Conservation (phyloP, 2,797 vertebrate genomes). For the Stomatorhinus walkeri region DNA sequence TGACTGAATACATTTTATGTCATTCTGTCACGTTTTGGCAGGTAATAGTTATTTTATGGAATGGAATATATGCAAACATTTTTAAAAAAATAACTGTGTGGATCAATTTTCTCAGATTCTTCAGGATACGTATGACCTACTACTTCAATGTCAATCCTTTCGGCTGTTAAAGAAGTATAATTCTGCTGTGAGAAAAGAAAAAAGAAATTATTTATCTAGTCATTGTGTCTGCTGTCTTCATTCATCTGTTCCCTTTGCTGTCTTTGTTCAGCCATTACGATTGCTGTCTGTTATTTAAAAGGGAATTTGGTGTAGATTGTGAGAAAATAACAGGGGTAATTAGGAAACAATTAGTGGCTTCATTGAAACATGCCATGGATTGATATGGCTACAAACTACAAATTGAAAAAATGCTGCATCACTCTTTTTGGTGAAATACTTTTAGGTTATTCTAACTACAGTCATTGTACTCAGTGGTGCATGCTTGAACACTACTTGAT, state of each 20-base stretch:
- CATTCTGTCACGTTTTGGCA: neutral
- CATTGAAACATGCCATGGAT: conserved; percentile 1
- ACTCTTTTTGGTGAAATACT: neutral
- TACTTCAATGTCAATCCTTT: conserved; percentile 65
- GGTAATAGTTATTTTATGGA: conserved; percentile 44
- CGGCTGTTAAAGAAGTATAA: conserved; percentile 38
- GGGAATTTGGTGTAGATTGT: neutral
- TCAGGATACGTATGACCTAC: conserved; percentile 59
- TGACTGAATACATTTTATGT: neutral
- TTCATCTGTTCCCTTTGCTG: neutral
- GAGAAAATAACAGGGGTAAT: conserved; percentile 5
- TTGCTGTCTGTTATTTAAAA: neutral
- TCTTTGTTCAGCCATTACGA: conserved; percentile 1
- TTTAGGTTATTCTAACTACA: neutral
- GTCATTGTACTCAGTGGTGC: neutral
- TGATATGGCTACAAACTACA: neutral
- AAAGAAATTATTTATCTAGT: neutral
- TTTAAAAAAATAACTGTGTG: conserved; percentile 63
- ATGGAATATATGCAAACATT: conserved; percentile 52
- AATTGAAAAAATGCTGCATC: neutral
- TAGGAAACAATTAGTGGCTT: conserved; percentile 3
- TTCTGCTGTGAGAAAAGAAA: neutral
- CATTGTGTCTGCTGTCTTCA: conserved; percentile 45
- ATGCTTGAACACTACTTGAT: neutral
- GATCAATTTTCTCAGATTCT: conserved; percentile 61